Conservation (phyloP, 2,113 vertebrate genomes). For the Podarcis cretensis region DNA sequence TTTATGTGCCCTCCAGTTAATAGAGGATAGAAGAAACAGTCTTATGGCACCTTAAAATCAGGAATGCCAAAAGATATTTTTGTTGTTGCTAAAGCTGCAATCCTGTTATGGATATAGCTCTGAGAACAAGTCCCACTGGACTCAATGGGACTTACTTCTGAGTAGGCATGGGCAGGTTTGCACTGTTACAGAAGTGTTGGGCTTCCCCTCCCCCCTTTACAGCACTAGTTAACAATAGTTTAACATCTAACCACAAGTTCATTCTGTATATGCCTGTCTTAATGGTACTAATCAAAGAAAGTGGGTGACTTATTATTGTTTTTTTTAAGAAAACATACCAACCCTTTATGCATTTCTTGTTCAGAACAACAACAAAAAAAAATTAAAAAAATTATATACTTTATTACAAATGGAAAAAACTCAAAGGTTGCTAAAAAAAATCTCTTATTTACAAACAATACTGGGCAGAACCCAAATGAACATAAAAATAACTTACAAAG, state of each 20-base stretch:
- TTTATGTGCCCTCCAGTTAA: slow-evolving; percentile 15
- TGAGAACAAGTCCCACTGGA: background rate
- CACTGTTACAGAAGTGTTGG: background rate
- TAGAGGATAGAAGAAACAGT: background rate
- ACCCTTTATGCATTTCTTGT: slow-evolving; percentile 86
- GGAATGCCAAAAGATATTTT: background rate
- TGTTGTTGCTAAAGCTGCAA: background rate
- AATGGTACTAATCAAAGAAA: slow-evolving; percentile 49
- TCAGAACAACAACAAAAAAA: slow-evolving; percentile 88
- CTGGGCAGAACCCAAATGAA: slow-evolving; percentile 94
- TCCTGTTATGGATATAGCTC: background rate
- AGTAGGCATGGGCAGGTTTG: background rate
- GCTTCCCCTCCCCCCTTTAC: background rate
- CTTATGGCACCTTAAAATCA: background rate
- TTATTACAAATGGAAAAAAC: slow-evolving; percentile 96
- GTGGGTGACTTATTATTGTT: slow-evolving; percentile 82
- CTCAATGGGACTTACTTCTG: background rate
- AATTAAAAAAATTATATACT: slow-evolving; percentile 93
- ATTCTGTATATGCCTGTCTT: slow-evolving; percentile 50
- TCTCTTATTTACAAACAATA: slow-evolving; percentile 98
- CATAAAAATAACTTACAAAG: slow-evolving; percentile 94
- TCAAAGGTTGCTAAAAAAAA: slow-evolving; percentile 90
- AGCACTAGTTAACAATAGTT: background rate
- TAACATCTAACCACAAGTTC: slow-evolving; percentile 17
- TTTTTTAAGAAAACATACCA: slow-evolving; percentile 92